Evolutionary conservation across 2,888 invertebrate genomes (phyloP), one percentile per base, ranked within the genome.

Genomic region (Pegoplata infirma): DNA sequence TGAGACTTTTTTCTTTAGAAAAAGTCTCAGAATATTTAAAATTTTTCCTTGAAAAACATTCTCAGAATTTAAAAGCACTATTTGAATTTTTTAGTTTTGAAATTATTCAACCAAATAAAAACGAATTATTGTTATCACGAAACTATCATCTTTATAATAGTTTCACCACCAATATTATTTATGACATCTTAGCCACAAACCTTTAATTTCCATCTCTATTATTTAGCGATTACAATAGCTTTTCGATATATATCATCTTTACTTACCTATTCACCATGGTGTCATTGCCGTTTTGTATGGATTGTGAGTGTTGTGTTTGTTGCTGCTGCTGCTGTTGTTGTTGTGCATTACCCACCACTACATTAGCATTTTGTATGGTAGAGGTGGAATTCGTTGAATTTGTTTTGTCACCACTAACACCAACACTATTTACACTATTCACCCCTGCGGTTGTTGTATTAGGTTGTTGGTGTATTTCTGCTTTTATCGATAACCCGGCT

Each of bases 241-340:
- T 32, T 10, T 40, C n/a, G n/a, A 3, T 36, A 12, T 40, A 17
- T 6, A 23, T 5, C n/a, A 4, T 19, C 4, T 36, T 12, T 46
- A 86, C 89, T 88, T 76, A 89, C 89, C 89, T 84, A 84, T 89
- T 89, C 84, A 86, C 86, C 88, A 89, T 89, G 55, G 88, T 87
- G 79, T 85, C 86, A 86, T 88, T 89, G 82, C 89, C 88, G 86
- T 89, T 89, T 66, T 89, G 88, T 72, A 85, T 79, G 5, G 86
- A 83, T 76, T 88, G 88, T 17, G 82, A 84, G 73, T 86, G 82
- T 67, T 86, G 85, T 46, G 83, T 85, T 25, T 84, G 85, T 68
- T 84, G 84, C 36, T 82, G 84, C 8, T 83, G 84, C 28, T 85
- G 83, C 67, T 84, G 83, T 21, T 84, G 84, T 63, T 81, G 74